Evolutionary conservation across 2,113 vertebrate species (phyloP).

Genomic region (Pachycephala philippinensis): DNA sequence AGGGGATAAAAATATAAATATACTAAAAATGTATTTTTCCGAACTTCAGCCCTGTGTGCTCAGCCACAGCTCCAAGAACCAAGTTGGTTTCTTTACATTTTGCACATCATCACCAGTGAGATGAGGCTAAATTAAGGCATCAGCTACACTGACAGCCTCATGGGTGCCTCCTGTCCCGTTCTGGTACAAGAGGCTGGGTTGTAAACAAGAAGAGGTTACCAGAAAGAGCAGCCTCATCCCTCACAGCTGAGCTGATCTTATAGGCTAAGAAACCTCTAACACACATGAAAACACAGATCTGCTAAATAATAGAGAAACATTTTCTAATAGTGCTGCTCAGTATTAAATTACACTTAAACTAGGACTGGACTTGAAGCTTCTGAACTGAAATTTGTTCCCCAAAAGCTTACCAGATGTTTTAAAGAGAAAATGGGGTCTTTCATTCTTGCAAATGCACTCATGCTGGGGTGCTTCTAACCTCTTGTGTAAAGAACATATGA

Average conservation of each 20-base stretch:
- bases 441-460: not conserved
- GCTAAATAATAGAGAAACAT: not conserved
- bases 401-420: not conserved
- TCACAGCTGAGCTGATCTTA: not conserved
- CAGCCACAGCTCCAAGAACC: not conserved
- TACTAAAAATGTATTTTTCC: not conserved
- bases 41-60: not conserved
- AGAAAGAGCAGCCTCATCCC: not conserved
- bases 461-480: not conserved
- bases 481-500: not conserved
- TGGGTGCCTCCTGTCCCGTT: not conserved
- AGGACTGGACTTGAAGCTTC: not conserved
- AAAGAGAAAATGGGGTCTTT: not conserved
- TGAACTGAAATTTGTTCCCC: not conserved
- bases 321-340: not conserved
- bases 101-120: not conserved
- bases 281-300: not conserved
- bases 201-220: not conserved
- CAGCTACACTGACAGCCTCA: not conserved
- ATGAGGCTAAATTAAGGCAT: not conserved
- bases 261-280: not conserved
- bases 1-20: not conserved
- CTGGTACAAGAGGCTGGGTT: not conserved
- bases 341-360: not conserved
- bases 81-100: not conserved